These are phyloP conservation scores for Geotrypetes seraphini DNA, from an alignment of 2,797 vertebrate genomes.

Conservation along the genomic window DNA sequence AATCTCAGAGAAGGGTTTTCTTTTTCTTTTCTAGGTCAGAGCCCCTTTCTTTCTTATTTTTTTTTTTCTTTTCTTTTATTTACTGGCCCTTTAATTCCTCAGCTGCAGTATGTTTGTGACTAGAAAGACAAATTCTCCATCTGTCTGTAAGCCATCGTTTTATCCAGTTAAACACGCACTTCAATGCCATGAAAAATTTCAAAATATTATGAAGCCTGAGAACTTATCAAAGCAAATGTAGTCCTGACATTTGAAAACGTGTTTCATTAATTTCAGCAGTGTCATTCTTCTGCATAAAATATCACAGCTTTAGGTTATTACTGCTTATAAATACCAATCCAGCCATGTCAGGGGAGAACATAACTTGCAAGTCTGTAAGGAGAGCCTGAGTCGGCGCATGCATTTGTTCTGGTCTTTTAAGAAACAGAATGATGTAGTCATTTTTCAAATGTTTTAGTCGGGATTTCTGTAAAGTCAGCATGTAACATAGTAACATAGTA, in stretches of 20 bases:
- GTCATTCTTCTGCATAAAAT: conserved; percentile 9
- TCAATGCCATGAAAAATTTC: conserved; percentile 31
- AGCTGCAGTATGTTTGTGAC: conserved; percentile 30
- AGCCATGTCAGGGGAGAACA: conserved; percentile 1
- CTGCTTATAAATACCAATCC: neutral
- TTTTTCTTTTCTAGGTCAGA: conserved; percentile 12
- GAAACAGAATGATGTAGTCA: no score
- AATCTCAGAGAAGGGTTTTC: conserved; percentile 3
- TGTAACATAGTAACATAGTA: no score
- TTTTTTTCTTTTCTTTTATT: conserved; percentile 24
- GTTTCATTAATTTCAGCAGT: conserved; percentile 35
- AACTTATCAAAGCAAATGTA: conserved; percentile 43
- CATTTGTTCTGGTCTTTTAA: no score
- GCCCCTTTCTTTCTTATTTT: conserved; percentile 22
- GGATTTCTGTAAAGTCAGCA: no score
- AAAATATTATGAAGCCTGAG: conserved; percentile 37
- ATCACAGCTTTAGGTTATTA: conserved; percentile 6
- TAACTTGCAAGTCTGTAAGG: no score
- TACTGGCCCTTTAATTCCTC: conserved; percentile 33
- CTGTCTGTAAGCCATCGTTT: conserved; percentile 32
- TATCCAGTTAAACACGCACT: conserved; percentile 32
- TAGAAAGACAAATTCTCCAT: conserved; percentile 38
- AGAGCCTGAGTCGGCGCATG: no score
- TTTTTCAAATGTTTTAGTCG: no score
- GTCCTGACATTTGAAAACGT: conserved; percentile 28